phyloP scores from a whole-genome alignment of 2,797 vertebrate genomes.

The Ciconia nigra region DNA sequence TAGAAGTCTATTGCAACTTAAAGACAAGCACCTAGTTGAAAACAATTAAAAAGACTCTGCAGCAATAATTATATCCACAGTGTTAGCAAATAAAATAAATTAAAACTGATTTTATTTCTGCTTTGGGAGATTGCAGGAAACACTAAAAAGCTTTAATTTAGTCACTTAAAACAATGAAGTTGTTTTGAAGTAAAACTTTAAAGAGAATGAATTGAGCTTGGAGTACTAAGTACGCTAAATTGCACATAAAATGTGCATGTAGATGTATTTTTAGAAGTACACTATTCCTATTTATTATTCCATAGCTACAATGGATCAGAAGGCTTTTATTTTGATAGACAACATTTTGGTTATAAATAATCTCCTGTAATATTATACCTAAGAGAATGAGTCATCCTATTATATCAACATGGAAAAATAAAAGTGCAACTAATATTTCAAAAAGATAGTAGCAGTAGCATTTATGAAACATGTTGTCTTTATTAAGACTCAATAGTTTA shows the following conservation, averaged over 20 bases:
- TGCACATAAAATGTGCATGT: conserved; percentile 33
- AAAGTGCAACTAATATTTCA: background rate
- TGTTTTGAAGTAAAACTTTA: conserved; percentile 75
- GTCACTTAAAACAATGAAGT: conserved; percentile 74
- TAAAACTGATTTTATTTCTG: conserved; percentile 86
- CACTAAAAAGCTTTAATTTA: conserved; percentile 79
- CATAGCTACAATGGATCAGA: background rate
- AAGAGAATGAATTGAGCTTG: conserved; percentile 67
- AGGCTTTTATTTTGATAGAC: background rate
- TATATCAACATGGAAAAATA: background rate
- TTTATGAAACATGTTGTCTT: background rate
- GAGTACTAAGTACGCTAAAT: conserved; percentile 49
- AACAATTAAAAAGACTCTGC: conserved; percentile 82
- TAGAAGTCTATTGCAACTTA: conserved; percentile 78
- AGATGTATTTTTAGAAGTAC: conserved; percentile 50
- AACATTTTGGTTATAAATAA: background rate
- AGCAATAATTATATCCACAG: conserved; percentile 82
- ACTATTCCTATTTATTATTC: background rate
- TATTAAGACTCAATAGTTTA: background rate
- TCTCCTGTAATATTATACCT: background rate
- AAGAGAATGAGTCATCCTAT: background rate
- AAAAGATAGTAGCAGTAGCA: background rate
- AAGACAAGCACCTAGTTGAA: conserved; percentile 81
- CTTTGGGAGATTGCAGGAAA: conserved; percentile 77
- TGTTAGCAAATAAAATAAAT: conserved; percentile 86